Conservation (phyloP, 2,888 invertebrate species). For the Heliconius charithonia region DNA sequence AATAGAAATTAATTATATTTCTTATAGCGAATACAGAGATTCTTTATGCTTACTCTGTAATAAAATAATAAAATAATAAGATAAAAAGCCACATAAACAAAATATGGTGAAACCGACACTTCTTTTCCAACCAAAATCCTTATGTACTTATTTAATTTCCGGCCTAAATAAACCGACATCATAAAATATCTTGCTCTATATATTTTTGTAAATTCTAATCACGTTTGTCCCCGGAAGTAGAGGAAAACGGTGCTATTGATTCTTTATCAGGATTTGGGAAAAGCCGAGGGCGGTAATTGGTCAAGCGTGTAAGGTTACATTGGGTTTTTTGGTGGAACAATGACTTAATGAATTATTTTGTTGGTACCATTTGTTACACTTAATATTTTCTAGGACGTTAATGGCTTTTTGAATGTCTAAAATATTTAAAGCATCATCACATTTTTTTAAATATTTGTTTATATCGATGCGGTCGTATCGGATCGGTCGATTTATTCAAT, state of each 20-base stretch:
- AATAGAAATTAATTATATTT: too few relatives aligned
- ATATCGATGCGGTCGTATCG: too few relatives aligned
- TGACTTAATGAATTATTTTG: conserved; percentile 8
- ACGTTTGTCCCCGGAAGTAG: conserved; percentile 41
- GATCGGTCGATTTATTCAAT: not conserved
- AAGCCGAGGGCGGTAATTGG: conserved; percentile 35
- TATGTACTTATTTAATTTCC: conserved; percentile 30
- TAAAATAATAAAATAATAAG: not conserved
- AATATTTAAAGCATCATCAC: not conserved
- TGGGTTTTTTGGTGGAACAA: conserved; percentile 24
- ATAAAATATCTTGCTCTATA: conserved; percentile 30
- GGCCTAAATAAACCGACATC: conserved; percentile 19
- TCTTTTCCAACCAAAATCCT: conserved; percentile 18
- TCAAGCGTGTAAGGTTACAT: conserved; percentile 36
- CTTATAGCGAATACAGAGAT: not conserved
- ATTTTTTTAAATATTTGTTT: too few relatives aligned
- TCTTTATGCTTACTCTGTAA: too few relatives aligned
- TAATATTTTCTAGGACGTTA: not conserved
- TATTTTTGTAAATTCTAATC: conserved; percentile 39
- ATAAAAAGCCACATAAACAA: not conserved
- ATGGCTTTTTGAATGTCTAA: not conserved
- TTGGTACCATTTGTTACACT: not conserved
- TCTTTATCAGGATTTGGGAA: conserved; percentile 41
- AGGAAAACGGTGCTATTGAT: conserved; percentile 45
- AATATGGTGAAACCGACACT: conserved; percentile 23